Evolutionary conservation across 2,113 vertebrate species (phyloP).

Genomic region (Heterotilapia buettikoferi): DNA sequence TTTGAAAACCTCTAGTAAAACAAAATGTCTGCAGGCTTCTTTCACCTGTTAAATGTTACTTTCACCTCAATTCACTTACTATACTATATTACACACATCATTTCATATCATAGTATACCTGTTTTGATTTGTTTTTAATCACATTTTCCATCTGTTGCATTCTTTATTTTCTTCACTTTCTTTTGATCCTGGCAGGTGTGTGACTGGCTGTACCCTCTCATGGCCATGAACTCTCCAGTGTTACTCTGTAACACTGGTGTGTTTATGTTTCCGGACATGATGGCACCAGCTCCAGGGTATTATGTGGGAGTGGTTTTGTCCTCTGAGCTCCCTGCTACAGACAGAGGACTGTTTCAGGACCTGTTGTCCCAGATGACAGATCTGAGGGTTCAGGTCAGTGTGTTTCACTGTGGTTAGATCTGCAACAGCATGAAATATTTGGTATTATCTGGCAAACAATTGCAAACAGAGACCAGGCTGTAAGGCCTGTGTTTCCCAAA

Average conservation of each 20-base stretch:
- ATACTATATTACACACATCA: background rate
- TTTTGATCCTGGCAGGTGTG: constrained; percentile 79
- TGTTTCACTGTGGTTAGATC: background rate
- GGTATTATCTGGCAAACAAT: background rate
- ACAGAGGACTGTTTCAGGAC: constrained; percentile 84
- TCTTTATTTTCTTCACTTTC: background rate
- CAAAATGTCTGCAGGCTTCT: background rate
- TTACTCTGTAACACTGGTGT: constrained; percentile 88
- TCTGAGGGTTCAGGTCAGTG: constrained; percentile 87
- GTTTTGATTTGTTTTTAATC: background rate
- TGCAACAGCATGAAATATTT: background rate
- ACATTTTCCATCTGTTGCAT: background rate
- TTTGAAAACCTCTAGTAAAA: background rate
- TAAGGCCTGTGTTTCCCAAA: background rate
- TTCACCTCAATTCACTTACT: background rate
- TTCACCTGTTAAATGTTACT: background rate
- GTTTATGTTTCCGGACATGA: constrained; percentile 95
- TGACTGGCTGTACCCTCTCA: constrained; percentile 93
- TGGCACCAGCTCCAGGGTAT: constrained; percentile 83
- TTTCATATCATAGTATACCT: background rate
- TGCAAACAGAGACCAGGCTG: background rate
- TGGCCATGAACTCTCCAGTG: constrained; percentile 84
- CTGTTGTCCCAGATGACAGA: constrained; percentile 91
- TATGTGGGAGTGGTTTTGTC: constrained; percentile 93
- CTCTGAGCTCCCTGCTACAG: constrained; percentile 80